Conservation (phyloP, 1,140 invertebrate species). For the Nautilus pompilius region DNA sequence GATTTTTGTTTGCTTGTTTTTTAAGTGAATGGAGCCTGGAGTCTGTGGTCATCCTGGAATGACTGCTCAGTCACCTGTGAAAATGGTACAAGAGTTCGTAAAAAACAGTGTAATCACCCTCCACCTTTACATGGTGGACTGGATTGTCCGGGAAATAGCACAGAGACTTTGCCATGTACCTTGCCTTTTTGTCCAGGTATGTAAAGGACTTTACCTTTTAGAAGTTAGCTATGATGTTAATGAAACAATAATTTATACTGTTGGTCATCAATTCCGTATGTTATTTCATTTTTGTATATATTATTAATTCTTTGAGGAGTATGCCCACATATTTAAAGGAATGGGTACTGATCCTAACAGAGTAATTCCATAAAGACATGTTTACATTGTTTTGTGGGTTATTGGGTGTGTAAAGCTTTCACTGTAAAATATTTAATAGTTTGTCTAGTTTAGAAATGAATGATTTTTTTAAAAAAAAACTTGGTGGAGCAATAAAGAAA, state of each 20-base stretch:
- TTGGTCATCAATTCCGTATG: constrained; percentile 41
- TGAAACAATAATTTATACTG: constrained; percentile 36
- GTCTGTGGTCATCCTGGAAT: constrained; percentile 59
- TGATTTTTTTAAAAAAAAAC: too few species aligned
- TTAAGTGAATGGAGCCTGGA: constrained; percentile 58
- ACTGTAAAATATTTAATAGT: too few species aligned
- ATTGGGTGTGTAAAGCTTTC: too few species aligned
- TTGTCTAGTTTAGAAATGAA: too few species aligned
- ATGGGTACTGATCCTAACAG: too few species aligned
- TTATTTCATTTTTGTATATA: constrained; percentile 66
- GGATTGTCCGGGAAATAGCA: constrained; percentile 33
- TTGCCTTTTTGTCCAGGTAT: constrained; percentile 48
- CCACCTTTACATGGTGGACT: constrained; percentile 37
- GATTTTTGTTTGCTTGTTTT: too few species aligned
- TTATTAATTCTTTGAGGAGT: constrained; percentile 51
- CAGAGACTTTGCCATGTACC: constrained; percentile 36
- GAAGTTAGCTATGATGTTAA: neutral
- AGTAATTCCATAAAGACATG: too few species aligned
- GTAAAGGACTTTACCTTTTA: neutral
- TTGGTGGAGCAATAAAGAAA: too few species aligned
- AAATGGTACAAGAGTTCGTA: constrained; percentile 37
- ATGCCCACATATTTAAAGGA: too few species aligned
- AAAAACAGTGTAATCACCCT: constrained; percentile 45
- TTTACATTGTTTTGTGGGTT: too few species aligned
- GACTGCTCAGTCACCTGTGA: constrained; percentile 49